These are phyloP conservation scores for Tribolium madens DNA, from an alignment of 1,140 invertebrate genomes.

Conservation along the genomic window DNA sequence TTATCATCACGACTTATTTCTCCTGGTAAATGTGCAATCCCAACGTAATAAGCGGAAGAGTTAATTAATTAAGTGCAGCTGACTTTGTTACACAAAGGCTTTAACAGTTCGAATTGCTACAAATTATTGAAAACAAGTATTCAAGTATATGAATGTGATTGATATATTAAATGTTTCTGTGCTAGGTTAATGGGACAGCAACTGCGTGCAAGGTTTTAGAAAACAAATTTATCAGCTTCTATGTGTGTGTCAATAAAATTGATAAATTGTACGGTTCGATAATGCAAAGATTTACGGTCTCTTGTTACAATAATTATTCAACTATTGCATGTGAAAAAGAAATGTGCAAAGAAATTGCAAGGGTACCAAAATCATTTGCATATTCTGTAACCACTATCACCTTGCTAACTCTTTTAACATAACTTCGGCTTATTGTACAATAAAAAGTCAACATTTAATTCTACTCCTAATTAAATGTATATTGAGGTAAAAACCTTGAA, in stretches of 20 bases:
- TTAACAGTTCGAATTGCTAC: background rate
- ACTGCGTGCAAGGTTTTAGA: constrained; percentile 30
- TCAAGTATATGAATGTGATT: constrained; percentile 9
- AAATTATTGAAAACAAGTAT: background rate
- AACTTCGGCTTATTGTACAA: background rate
- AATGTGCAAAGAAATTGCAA: background rate
- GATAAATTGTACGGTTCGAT: constrained; percentile 25
- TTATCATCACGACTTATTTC: background rate
- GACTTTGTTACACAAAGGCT: background rate
- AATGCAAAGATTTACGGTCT: background rate
- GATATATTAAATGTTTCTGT: constrained; percentile 10
- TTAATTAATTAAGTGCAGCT: background rate
- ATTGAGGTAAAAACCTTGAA: background rate
- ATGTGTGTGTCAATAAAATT: constrained; percentile 16
- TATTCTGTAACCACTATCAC: background rate
- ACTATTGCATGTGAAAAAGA: background rate
- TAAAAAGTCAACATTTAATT: background rate
- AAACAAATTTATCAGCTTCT: constrained; percentile 18
- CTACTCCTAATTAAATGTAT: background rate
- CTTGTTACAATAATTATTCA: constrained; percentile 7
- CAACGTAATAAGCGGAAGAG: background rate
- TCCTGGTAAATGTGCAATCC: background rate
- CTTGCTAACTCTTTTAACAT: background rate
- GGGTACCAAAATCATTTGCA: background rate
- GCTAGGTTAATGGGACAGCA: constrained; percentile 29